phyloP scores from a whole-genome alignment of 2,113 vertebrate species.

The Pygoscelis adeliae region DNA sequence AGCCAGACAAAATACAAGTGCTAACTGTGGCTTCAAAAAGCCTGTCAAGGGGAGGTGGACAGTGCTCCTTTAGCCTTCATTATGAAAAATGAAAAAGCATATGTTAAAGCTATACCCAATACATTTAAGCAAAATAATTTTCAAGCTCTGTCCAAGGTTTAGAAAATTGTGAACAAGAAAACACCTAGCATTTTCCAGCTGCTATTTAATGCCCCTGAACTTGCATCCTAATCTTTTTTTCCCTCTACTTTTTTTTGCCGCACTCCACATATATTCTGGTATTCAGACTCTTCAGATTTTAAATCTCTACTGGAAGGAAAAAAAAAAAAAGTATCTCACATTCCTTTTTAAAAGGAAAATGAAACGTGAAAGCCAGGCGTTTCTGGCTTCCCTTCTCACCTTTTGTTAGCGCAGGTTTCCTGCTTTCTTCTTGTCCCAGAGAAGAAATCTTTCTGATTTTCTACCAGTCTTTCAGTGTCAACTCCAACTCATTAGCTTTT shows the following conservation, averaged over 20 bases:
- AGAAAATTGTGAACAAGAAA: background rate
- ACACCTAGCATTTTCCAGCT: background rate
- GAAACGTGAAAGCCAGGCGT: fast-evolving
- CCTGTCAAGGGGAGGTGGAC: background rate
- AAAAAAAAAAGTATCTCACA: background rate
- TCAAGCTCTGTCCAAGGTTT: background rate
- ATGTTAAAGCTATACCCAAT: background rate
- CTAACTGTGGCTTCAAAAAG: background rate
- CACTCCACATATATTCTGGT: background rate
- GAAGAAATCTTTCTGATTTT: background rate
- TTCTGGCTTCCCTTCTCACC: background rate
- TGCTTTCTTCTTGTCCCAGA: background rate
- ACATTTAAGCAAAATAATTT: background rate
- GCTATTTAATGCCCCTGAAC: background rate
- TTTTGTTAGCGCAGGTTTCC: background rate
- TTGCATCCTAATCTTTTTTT: background rate
- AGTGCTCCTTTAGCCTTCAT: background rate
- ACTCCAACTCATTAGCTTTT: background rate
- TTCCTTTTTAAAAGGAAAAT: background rate
- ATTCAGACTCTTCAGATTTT: background rate
- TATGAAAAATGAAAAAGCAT: background rate
- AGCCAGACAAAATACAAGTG: background rate
- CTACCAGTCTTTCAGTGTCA: background rate
- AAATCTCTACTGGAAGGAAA: background rate
- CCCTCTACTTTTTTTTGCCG: background rate